phyloP scores from a whole-genome alignment of 2,888 invertebrate genomes.

The Melanotus villosus region DNA sequence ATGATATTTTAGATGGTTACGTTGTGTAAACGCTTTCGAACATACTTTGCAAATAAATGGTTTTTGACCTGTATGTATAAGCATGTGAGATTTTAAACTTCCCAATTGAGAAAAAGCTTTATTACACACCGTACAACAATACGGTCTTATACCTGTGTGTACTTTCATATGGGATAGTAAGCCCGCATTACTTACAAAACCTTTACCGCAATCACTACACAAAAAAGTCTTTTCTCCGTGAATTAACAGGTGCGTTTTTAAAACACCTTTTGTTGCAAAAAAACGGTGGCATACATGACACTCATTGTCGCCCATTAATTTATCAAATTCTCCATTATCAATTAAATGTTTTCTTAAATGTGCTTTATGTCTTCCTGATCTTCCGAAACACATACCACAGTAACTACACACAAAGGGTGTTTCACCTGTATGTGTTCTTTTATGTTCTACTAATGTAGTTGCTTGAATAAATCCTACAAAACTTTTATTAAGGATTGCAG shows the following conservation, averaged over 20 bases:
- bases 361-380: constrained; percentile 10
- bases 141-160: constrained; percentile 56
- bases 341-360: constrained; percentile 16
- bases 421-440: constrained; percentile 63
- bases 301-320: constrained; percentile 8
- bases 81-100: constrained; percentile 55
- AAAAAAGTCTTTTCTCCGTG: constrained; percentile 49
- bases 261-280: constrained; percentile 38
- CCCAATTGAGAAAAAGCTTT: constrained; percentile 57
- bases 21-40: constrained; percentile 59
- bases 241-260: constrained; percentile 46
- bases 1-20: constrained; percentile 58
- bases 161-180: constrained; percentile 52
- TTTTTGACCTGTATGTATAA: constrained; percentile 64
- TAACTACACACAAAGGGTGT: constrained; percentile 55
- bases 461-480: constrained; percentile 38
- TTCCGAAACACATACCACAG: constrained; percentile 36
- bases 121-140: constrained; percentile 57
- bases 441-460: constrained; percentile 54
- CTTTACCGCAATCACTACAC: constrained; percentile 54
- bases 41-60: constrained; percentile 66
- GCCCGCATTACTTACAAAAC: constrained; percentile 53
- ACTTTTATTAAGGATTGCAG: constrained; percentile 15
- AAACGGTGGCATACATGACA: constrained; percentile 40
- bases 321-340: neutral